Base-by-base conservation (phyloP, 2,113 vertebrate genomes). In the Megatriorchis doriae region DNA sequence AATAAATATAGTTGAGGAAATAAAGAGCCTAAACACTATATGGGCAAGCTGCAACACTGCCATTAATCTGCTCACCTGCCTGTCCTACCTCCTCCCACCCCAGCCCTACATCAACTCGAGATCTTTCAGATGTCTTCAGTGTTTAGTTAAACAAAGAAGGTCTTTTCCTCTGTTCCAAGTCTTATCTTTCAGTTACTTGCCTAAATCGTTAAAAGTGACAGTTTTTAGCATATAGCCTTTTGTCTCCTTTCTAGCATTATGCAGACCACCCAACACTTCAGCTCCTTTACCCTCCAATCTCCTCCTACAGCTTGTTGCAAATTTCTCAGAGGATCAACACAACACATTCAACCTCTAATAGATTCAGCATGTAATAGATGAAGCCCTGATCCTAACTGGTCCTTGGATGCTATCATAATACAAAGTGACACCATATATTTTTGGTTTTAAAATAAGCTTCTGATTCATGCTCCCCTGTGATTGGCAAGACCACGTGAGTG, bases 161-260 rank as follows among this genome's bases (percentile, higher is more conserved):
- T 61, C 61, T 95, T 93, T 95, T 87, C 81, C 87, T 43, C 94
- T 82, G 70, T 94, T 96, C 86, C 94, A 96, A 95, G 86, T 82
- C 91, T 74, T 74, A 68, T 42, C 61, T 93, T 95, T 91, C 78
- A 96, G 66, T 89, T 91, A 45, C 65, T 86, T 87, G 91, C 72
- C 75, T 90, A 84, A 74, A 81, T 34, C 92, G 43, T 71, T 95
- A 15, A 38, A 95, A 95, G 92, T 78, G 95, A 96, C 94, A 93
- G n/a, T 67, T 95, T 93, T 91, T 79, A 88, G 65, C 80, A 90
- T 29, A 20, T 4, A 81, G 55, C 26, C 67, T 78, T 93, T 87
- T 93, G 55, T 47, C 86, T 96, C 80, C 75, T 67, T 92, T 78
- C 90, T 82, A 83, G 79, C 82, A n/a, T 20, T 52, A 45, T 26